Evolutionary conservation across 1,140 invertebrate species (phyloP), one percentile per base, ranked within the genome.

Genomic region (Metaphire vulgaris): DNA sequence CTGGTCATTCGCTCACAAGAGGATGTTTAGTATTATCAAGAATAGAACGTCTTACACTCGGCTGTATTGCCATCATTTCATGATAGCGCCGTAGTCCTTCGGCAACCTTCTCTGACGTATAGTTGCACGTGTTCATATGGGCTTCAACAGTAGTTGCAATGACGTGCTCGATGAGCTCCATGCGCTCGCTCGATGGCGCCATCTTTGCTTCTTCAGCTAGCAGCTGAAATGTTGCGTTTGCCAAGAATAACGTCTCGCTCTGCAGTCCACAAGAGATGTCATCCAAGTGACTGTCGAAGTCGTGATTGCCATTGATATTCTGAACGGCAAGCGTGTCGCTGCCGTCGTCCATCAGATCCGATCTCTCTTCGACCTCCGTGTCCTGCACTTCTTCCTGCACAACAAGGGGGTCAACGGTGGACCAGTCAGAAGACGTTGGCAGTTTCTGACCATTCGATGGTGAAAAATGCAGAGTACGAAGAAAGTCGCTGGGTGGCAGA

Each of bases 121-220:
- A 98, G 84, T 96, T 94, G 87, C 95, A 98, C 74, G 95, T 97
- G 83, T 96, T 92, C 81, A 96, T 89, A 85, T 99, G 95, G 33
- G 97, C 94, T 77, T 92, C 89, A 72, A 97, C 91, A 32, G 99
- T 94, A 2, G 92, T 92, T 1, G 90, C 89, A 6, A 82, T 82
- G 2, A 85, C 83, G 75, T 83, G 80, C n/a, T 83, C 80, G 12
- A 86, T 83, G 32, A 83, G 77, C 16, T 81, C 31, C 14, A 33
- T 28, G 67, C 30, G 41, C 41, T 56, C 41, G 41, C 21, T 21
- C 21, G 41, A 56, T 56, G 41, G 41, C 41, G 6, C 41, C 6
- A 21, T 56, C 41, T 56, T 56, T 6, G 41, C 6, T 21, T 56
- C 41, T 21, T 56, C 41, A 56, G 41, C 41, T 12, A 56, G 41